These are phyloP conservation scores for Diabrotica undecimpunctata DNA, from an alignment of 1,140 invertebrate genomes.

Conservation along the genomic window DNA sequence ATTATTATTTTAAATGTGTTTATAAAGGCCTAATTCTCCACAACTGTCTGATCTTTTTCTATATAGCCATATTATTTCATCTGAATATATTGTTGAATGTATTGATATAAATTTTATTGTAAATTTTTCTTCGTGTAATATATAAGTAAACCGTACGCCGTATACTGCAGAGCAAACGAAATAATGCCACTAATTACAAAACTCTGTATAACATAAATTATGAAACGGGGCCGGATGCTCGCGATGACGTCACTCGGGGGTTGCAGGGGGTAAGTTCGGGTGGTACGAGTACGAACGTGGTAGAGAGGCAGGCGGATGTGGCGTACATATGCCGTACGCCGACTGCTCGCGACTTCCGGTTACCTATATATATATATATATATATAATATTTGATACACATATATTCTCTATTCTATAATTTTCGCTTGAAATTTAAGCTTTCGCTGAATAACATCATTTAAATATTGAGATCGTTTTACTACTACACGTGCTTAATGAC, in stretches of 20 bases:
- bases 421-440: too few species aligned
- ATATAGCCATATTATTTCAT: too few species aligned
- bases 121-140: background rate
- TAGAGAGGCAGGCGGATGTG: constrained; percentile 7
- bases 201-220: constrained; percentile 13
- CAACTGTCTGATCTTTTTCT: too few species aligned
- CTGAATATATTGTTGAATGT: too few species aligned
- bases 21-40: too few species aligned
- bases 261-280: constrained; percentile 15
- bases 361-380: background rate
- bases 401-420: too few species aligned
- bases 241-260: constrained; percentile 8
- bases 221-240: constrained; percentile 11
- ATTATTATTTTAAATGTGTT: too few species aligned
- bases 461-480: too few species aligned
- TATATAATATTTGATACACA: background rate
- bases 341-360: constrained; percentile 5
- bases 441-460: too few species aligned
- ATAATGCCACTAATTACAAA: constrained; percentile 11
- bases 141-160: background rate
- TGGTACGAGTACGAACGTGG: constrained; percentile 1
- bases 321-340: constrained; percentile 10
- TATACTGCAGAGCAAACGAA: background rate
- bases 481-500: too few species aligned
- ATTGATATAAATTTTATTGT: too few species aligned